A percentile compares a stretch with the other conserved stretches of the same genome.
Conservation (phyloP, 2,797 vertebrate genomes). For the Propithecus deckenii region DNA sequence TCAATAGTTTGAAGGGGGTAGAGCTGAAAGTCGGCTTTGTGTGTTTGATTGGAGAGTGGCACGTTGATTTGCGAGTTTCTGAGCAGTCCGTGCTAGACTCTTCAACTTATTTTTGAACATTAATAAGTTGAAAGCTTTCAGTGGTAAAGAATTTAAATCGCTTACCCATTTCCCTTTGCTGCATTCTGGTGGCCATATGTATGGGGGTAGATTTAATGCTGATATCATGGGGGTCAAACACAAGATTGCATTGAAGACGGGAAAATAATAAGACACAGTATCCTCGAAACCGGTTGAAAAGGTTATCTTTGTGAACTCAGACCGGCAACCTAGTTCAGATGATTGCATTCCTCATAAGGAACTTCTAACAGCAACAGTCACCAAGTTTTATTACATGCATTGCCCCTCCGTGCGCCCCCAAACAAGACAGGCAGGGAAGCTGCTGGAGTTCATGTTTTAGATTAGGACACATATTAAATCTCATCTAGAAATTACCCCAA, state of each 20-base stretch:
- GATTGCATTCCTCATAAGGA: constrained; percentile 72
- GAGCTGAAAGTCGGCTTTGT: not conserved
- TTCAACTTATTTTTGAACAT: constrained; percentile 69
- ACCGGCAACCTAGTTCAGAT: constrained; percentile 77
- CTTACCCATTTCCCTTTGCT: constrained; percentile 74
- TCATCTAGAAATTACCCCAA: constrained; percentile 82
- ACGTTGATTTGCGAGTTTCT: constrained; percentile 48
- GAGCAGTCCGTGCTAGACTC: constrained; percentile 46
- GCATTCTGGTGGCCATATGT: constrained; percentile 75
- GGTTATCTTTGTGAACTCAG: constrained; percentile 77
- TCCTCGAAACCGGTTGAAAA: constrained; percentile 66
- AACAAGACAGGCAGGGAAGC: constrained; percentile 74
- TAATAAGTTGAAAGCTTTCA: constrained; percentile 73
- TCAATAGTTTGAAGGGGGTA: not conserved
- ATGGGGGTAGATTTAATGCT: constrained; percentile 53
- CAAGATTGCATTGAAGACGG: constrained; percentile 64
- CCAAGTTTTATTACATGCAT: constrained; percentile 66
- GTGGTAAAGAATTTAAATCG: constrained; percentile 67
- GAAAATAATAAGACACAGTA: constrained; percentile 55
- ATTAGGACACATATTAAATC: constrained; percentile 83
- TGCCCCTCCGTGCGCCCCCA: constrained; percentile 26
- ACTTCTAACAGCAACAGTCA: constrained; percentile 68
- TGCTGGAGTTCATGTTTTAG: constrained; percentile 82
- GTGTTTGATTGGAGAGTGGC: constrained; percentile 20
- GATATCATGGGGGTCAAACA: constrained; percentile 68